A percentile compares a stretch with the other conserved stretches of the same genome.
phyloP scores from a whole-genome alignment of 2,113 vertebrate species.

The Blennius ocellaris region DNA sequence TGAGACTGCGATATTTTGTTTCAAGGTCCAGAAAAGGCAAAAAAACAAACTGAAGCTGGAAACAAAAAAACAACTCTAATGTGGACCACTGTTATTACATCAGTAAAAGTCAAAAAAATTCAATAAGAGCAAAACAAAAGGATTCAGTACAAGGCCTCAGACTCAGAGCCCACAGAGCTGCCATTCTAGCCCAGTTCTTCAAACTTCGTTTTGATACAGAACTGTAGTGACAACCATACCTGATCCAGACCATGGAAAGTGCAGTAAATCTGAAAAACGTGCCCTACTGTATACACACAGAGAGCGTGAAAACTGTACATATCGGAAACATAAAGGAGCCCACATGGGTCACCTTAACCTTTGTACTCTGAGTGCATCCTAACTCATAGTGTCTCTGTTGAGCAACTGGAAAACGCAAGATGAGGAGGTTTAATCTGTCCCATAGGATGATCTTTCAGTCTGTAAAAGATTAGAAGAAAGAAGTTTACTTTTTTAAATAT shows the following conservation, averaged over 20 bases:
- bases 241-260: neutral
- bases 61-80: slow-evolving; percentile 12
- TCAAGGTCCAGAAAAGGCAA: slow-evolving; percentile 26
- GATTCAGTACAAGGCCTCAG: slow-evolving; percentile 14
- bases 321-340: slow-evolving; percentile 3
- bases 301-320: slow-evolving; percentile 17
- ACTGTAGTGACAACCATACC: slow-evolving; percentile 3
- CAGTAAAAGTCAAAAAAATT: slow-evolving; percentile 20
- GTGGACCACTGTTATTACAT: slow-evolving; percentile 10
- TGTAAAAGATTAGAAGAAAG: too few relatives aligned
- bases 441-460: too few relatives aligned
- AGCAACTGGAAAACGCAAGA: slow-evolving; percentile 48
- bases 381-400: slow-evolving; percentile 37
- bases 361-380: slow-evolving; percentile 25
- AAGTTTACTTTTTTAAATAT: too few relatives aligned
- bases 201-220: neutral
- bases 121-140: slow-evolving; percentile 43
- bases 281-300: neutral
- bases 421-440: neutral
- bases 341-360: slow-evolving; percentile 27
- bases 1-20: slow-evolving; percentile 21
- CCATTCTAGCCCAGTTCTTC: neutral
- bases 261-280: slow-evolving; percentile 4
- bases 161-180: slow-evolving; percentile 29
- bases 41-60: too few relatives aligned